Base-by-base conservation (phyloP, 2,888 invertebrate genomes). In the Sphaerophoria taeniata region DNA sequence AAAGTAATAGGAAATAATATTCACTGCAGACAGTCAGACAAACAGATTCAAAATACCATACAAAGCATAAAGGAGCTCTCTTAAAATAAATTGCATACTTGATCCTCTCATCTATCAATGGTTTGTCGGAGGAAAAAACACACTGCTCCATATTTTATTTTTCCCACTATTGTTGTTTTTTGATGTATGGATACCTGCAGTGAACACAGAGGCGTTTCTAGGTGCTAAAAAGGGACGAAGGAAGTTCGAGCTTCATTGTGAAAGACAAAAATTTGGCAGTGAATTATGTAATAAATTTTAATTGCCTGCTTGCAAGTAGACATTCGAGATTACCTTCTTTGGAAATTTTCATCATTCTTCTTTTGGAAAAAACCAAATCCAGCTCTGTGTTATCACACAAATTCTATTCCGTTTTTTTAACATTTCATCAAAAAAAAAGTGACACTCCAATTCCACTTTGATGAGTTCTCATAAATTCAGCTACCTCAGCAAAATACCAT, bases 81-180 rank as follows among this genome's bases (percentile, higher is more conserved):
- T 78, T 58, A 63, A 83, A 83, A 78, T 83, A 83, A 83, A 83
- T 83, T 78, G 69, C 78, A 70, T 73, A 69, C 78, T 78, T 83
- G 82, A 83, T 78, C 78, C 77, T 69, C 78, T 78, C 82, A 83
- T 83, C 70, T 73, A 78, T 83, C 82, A 83, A 74, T 78, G 43
- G 43, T 16, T 78, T 63, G 12, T 34, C 6, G 31, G n/a, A 3
- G 12, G 67, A 33, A 6, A 43, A 43, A 43, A 56, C 61, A 39
- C 16, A 24, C 65, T 24, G 24, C 24, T 16, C 0, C 39, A 55
- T 69, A 11, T 6, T 24, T 16, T 24, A 51, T 9, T 11, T 39
- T 39, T 77, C 39, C 34, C 39, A 9, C 12, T 7, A 12, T 12
- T 47, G 31, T 63, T 49, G 63, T 49, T n/a, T 12, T 7, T 5